Evolutionary conservation across 2,888 invertebrate species (phyloP).

Genomic region (Spialia ferax): DNA sequence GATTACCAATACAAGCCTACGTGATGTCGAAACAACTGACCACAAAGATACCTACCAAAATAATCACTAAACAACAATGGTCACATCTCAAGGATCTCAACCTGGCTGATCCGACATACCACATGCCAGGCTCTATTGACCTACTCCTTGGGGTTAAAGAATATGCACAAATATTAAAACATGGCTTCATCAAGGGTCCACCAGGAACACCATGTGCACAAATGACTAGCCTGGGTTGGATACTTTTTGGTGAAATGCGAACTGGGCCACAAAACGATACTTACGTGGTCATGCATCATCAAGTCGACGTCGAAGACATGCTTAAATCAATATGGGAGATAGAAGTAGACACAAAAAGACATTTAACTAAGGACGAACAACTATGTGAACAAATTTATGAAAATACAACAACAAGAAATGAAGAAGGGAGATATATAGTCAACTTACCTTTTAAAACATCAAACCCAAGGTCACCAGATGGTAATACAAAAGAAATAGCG

Average conservation of each 20-base stretch:
- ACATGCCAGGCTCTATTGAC: slow-evolving; percentile 45
- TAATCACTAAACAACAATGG: slow-evolving; percentile 10
- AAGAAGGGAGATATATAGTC: slow-evolving; percentile 33
- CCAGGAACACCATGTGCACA: slow-evolving; percentile 17
- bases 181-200: slow-evolving; percentile 8
- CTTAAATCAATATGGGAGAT: slow-evolving; percentile 36
- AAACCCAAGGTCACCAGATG: slow-evolving; percentile 28
- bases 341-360: slow-evolving; percentile 21
- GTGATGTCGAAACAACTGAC: slow-evolving; percentile 24
- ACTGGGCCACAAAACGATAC: slow-evolving; percentile 36
- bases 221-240: slow-evolving; percentile 36
- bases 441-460: slow-evolving; percentile 14
- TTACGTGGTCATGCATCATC: slow-evolving; percentile 36
- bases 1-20: slow-evolving; percentile 18
- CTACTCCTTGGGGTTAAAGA: slow-evolving; percentile 46
- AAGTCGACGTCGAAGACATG: slow-evolving; percentile 29
- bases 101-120: slow-evolving; percentile 7
- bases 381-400: slow-evolving; percentile 34
- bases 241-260: slow-evolving; percentile 11
- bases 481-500: slow-evolving; percentile 46
- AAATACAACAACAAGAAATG: slow-evolving; percentile 23
- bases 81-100: slow-evolving; percentile 12
- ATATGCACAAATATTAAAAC: slow-evolving; percentile 25
- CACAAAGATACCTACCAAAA: slow-evolving; percentile 26
- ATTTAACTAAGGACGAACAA: slow-evolving; percentile 29